Conservation (phyloP, 1,140 invertebrate species). For the Hyles euphorbiae region DNA sequence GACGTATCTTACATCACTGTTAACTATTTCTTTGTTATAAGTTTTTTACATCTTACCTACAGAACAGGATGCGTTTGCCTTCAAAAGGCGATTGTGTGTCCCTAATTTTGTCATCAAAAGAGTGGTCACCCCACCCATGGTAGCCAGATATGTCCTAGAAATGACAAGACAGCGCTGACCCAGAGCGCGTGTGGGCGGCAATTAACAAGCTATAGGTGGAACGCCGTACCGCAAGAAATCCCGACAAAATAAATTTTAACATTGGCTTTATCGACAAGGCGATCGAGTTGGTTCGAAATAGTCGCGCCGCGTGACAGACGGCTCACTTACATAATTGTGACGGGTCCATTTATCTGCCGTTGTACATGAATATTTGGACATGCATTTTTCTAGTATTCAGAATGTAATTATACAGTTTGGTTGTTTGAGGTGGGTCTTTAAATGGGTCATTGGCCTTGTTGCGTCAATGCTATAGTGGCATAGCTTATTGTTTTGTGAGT, state of each 20-base stretch:
- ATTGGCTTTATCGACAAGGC: conserved; percentile 16
- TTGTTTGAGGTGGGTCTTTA: background rate
- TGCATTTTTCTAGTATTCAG: background rate
- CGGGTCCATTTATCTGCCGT: background rate
- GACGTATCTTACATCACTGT: too few species aligned
- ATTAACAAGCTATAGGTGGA: conserved; percentile 48
- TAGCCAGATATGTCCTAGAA: background rate
- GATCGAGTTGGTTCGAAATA: conserved; percentile 5
- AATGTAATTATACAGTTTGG: background rate
- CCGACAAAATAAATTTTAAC: conserved; percentile 5
- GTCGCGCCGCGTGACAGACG: background rate
- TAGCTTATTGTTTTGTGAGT: too few species aligned
- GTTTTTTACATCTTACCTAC: too few species aligned
- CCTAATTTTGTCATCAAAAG: too few species aligned
- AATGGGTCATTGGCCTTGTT: too few species aligned
- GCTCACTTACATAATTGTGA: background rate
- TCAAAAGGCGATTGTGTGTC: too few species aligned
- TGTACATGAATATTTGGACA: conserved; percentile 1
- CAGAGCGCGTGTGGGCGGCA: conserved; percentile 40
- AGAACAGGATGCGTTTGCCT: too few species aligned
- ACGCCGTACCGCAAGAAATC: conserved; percentile 8
- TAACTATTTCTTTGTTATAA: too few species aligned
- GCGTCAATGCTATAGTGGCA: too few species aligned
- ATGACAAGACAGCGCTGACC: conserved; percentile 32
- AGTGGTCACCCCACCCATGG: too few species aligned